Percentiles rank a stretch among this genome's conserved stretches.
Conservation (phyloP, 2,888 invertebrate genomes). For the Prosopocoilus inquinatus region DNA sequence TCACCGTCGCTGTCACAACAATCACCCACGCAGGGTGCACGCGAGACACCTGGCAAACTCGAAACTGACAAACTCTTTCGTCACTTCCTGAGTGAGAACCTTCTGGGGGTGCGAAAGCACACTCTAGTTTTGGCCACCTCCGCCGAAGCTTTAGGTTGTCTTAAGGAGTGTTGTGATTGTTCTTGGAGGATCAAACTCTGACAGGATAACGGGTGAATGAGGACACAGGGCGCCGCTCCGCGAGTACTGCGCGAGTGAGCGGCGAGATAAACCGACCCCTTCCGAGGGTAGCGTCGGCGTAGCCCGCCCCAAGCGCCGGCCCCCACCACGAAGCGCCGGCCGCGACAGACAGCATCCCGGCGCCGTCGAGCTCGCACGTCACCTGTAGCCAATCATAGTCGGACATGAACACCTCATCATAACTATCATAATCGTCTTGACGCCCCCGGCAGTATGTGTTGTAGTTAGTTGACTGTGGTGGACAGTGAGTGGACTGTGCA, state of each 20-base stretch:
- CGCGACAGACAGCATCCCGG: slow-evolving; percentile 51
- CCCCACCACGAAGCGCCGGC: slow-evolving; percentile 48
- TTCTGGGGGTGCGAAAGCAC: not conserved
- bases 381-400: slow-evolving; percentile 43
- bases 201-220: slow-evolving; percentile 22
- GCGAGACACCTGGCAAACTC: slow-evolving; percentile 1
- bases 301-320: slow-evolving; percentile 46
- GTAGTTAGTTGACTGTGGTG: slow-evolving; percentile 32
- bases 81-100: not conserved
- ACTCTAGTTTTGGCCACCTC: not conserved
- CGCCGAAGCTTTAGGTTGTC: slow-evolving; percentile 20
- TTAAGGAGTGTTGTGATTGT: slow-evolving; percentile 28
- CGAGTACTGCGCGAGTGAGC: slow-evolving; percentile 30
- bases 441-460: slow-evolving; percentile 16
- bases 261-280: slow-evolving; percentile 42
- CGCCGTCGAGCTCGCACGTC: slow-evolving; percentile 49
- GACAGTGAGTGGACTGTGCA: slow-evolving; percentile 33
- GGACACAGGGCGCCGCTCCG: slow-evolving; percentile 33
- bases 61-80: not conserved
- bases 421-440: slow-evolving; percentile 29
- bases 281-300: slow-evolving; percentile 50
- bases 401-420: slow-evolving; percentile 29
- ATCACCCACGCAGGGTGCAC: slow-evolving; percentile 29
- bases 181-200: slow-evolving; percentile 24
- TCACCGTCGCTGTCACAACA: slow-evolving; percentile 36